A percentile compares a stretch with the other conserved stretches of the same genome.
Evolutionary conservation across 2,113 vertebrate genomes (phyloP).

Genomic region (Dasypus novemcinctus): DNA sequence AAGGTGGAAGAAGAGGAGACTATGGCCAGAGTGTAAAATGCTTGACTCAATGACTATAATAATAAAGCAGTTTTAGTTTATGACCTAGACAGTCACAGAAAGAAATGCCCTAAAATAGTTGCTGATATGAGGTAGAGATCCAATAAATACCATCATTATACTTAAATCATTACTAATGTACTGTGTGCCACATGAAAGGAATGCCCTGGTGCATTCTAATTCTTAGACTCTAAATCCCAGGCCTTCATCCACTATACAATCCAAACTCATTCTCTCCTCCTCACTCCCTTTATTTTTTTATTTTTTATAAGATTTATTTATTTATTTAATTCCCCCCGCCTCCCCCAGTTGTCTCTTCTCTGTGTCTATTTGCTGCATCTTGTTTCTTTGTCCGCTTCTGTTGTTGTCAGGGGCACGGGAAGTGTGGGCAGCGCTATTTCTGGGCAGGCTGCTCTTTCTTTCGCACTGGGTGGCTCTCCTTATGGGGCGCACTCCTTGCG

Average conservation of each 20-base stretch:
- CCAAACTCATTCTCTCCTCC: background rate
- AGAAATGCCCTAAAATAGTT: background rate
- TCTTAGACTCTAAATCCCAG: background rate
- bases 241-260: background rate
- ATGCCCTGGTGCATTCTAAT: background rate
- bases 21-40: background rate
- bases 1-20: background rate
- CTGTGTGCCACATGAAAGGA: background rate
- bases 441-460: no score
- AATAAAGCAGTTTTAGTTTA: background rate
- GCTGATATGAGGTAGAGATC: background rate
- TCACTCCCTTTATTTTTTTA: background rate
- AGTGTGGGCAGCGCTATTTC: no score
- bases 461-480: no score
- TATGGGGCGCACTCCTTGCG: no score
- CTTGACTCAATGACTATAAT: background rate
- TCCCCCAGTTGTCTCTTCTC: no score
- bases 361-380: no score
- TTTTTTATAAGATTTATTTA: no score
- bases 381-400: no score
- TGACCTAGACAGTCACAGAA: background rate
- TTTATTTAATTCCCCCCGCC: no score
- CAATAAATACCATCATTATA: background rate
- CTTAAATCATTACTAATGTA: conserved; percentile 7
- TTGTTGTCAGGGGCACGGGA: no score